Base-by-base conservation (phyloP, 2,113 vertebrate genomes). In the Lipotes vexillifer region DNA sequence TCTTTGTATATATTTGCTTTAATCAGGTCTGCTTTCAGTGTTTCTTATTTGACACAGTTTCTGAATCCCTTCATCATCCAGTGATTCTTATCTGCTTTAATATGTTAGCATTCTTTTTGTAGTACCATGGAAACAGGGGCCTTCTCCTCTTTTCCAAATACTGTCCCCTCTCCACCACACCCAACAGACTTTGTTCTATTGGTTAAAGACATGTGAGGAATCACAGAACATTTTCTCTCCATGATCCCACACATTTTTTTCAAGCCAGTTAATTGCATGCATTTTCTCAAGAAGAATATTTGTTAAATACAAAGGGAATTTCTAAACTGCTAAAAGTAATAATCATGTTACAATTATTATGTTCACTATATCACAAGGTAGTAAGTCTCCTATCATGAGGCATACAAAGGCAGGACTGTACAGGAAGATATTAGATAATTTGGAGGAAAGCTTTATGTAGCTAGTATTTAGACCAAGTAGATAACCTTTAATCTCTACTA, bases 81-180 rank as follows among this genome's bases (percentile, higher is more conserved):
- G 49, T 8, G 25, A 5, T 65, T 85, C 31, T 81, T 65, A 36
- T 10, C 1, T 74, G 20, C 46, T 85, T 59, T 59, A 71, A 25
- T 36, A 57, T n/a, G 33, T 52, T 59, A 44, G 6, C n/a, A 15
- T 74, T 36, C 36, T 91, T 96, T 93, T 31, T n/a, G 5, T 41
- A 17, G 2, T 41, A 52, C 5, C 18, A 57, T 25, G 3, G 31
- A 63, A 63, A 63, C 14, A 71, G 17, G 63, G 0, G 0, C 8
- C 1, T 93, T 65, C 13, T n/a, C 5, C 38, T 78, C 5, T n/a
- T 89, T 82, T 72, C 20, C 20, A 68, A 86, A 59, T 36, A 17
- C 17, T 0, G 1, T 4, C 12, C 2, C 12, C 2, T 46, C 6
- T 27, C 7, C 2, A 25, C 18, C 1, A 17, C 5, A 14, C 8